Conservation (phyloP, 2,113 vertebrate genomes). For the Prinia subflava region DNA sequence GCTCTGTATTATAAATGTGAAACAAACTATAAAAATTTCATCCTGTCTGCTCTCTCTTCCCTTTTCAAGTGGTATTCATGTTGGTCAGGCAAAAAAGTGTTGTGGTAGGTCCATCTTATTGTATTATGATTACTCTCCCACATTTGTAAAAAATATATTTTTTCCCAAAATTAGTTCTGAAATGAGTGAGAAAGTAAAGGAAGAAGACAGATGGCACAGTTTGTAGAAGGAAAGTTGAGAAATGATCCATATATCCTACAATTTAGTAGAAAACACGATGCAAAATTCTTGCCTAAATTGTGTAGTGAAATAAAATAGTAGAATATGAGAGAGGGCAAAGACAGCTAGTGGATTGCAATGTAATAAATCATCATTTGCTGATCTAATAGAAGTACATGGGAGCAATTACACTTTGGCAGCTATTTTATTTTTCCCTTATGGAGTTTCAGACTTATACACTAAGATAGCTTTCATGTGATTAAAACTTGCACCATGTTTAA, state of each 20-base stretch:
- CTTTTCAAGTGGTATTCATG: neutral
- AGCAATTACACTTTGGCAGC: slow-evolving; percentile 75
- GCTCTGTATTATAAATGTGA: neutral
- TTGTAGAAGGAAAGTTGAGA: slow-evolving; percentile 56
- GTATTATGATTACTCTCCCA: neutral
- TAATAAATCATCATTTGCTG: slow-evolving; percentile 61
- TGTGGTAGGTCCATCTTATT: neutral
- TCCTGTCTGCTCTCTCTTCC: neutral
- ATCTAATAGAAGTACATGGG: slow-evolving; percentile 66
- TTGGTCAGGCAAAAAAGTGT: neutral
- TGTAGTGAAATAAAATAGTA: neutral
- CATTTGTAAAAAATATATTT: neutral
- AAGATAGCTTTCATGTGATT: slow-evolving; percentile 71
- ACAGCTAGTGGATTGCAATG: neutral
- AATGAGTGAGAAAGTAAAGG: neutral
- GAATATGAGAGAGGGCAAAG: slow-evolving; percentile 20
- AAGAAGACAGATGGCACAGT: slow-evolving; percentile 38
- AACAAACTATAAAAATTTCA: neutral
- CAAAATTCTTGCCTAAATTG: slow-evolving; percentile 61
- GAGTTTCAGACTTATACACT: slow-evolving; percentile 67
- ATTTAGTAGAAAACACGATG: slow-evolving; percentile 15
- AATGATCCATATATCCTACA: slow-evolving; percentile 35
- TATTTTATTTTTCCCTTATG: slow-evolving; percentile 74
- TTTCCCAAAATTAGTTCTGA: neutral
- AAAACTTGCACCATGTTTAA: slow-evolving; percentile 61